Evolutionary conservation across 2,888 invertebrate genomes (phyloP).

Genomic region (Callimorpha dominula): DNA sequence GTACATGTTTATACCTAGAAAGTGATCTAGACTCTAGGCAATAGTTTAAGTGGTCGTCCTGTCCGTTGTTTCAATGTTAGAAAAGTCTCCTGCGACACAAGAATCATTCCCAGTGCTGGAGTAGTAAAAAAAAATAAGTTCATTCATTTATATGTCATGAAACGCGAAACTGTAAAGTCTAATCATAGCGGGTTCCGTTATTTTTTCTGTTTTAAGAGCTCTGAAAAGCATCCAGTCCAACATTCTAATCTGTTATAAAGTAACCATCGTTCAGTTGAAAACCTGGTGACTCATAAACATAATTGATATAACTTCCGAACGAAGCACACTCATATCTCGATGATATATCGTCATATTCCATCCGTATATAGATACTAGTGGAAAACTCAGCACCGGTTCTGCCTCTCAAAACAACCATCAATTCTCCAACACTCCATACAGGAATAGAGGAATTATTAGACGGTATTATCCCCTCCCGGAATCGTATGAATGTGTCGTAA

Average conservation of each 20-base stretch:
- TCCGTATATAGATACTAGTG: background rate
- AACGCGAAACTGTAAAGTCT: too few species aligned
- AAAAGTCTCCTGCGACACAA: too few species aligned
- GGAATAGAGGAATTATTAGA: conserved; percentile 44
- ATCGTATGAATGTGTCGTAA: conserved; percentile 50
- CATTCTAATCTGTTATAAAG: background rate
- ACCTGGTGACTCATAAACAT: background rate
- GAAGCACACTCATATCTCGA: background rate
- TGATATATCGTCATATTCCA: background rate
- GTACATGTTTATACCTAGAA: too few species aligned
- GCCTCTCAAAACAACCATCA: conserved; percentile 25
- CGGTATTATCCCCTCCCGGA: conserved; percentile 36
- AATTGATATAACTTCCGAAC: background rate
- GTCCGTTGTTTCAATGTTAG: too few species aligned
- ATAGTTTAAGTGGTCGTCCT: too few species aligned
- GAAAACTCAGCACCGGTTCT: background rate
- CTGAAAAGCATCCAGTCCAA: background rate
- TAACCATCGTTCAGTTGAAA: background rate
- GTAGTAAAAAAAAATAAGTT: too few species aligned
- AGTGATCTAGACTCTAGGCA: too few species aligned
- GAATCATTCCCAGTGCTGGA: too few species aligned
- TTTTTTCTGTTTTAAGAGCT: background rate
- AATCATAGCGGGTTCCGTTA: too few species aligned
- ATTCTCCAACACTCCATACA: conserved; percentile 33
- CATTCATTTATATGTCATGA: too few species aligned